Conservation (phyloP, 2,113 vertebrate genomes). For the Bucco capensis region DNA sequence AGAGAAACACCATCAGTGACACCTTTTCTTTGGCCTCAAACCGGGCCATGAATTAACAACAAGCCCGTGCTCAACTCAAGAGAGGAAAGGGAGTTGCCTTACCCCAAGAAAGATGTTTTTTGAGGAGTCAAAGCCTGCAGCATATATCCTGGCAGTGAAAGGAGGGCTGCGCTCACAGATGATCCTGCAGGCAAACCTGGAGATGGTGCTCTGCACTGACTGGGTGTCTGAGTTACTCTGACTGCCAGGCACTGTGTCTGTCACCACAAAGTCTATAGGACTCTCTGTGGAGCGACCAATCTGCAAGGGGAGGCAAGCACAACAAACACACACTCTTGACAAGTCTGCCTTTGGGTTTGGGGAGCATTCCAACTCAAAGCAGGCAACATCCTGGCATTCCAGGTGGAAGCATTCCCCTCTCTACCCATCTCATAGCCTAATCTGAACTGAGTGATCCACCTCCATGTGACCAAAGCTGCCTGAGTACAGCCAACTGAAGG, state of each 20-base stretch:
- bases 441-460: not conserved
- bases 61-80: not conserved
- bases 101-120: constrained; percentile 99
- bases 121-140: constrained; percentile 96
- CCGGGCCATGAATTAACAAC: not conserved
- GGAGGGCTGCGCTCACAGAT: constrained; percentile 94
- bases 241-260: constrained; percentile 94
- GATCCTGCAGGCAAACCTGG: constrained; percentile 96
- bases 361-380: not conserved
- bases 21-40: not conserved
- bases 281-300: constrained; percentile 97
- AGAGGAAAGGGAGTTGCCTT: constrained; percentile 28
- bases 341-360: not conserved
- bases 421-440: not conserved
- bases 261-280: constrained; percentile 98
- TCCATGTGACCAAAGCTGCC: not conserved
- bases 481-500: not conserved
- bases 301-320: constrained; percentile 68
- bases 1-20: not conserved
- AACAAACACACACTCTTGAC: not conserved
- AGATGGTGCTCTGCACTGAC: constrained; percentile 98
- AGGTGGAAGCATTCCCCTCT: not conserved
- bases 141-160: constrained; percentile 94
- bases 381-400: not conserved
- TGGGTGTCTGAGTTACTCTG: constrained; percentile 93